These are phyloP conservation scores for Amphimedon queenslandica DNA, from an alignment of 37 sponge, comb jelly and placozoan species.

Conservation along the genomic window DNA sequence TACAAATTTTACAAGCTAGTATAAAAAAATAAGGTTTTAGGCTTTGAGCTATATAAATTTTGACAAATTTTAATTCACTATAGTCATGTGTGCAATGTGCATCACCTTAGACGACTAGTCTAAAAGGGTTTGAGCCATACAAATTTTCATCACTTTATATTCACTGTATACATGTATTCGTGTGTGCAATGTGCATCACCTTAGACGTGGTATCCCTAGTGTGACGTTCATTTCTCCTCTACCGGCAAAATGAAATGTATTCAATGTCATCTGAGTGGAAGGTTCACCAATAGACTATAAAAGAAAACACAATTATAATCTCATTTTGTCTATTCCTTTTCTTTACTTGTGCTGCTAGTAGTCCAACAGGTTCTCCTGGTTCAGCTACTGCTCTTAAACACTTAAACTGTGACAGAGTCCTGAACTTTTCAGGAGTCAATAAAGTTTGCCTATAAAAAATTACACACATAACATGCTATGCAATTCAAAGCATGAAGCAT, in stretches of 20 bases:
- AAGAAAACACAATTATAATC: neutral
- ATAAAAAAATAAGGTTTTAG: no score
- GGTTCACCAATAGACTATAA: slow-evolving; percentile 92
- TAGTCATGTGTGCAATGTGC: neutral
- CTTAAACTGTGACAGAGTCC: slow-evolving; percentile 63
- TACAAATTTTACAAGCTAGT: neutral
- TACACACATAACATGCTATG: neutral
- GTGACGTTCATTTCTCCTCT: slow-evolving; percentile 99
- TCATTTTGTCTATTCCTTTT: neutral
- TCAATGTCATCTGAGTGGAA: slow-evolving; percentile 98
- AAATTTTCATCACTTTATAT: neutral
- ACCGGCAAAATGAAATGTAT: slow-evolving; percentile 99
- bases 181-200: slow-evolving; percentile 22
- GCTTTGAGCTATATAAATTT: neutral
- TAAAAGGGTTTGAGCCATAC: neutral
- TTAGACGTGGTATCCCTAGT: slow-evolving; percentile 93
- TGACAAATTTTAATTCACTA: neutral
- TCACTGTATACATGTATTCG: neutral
- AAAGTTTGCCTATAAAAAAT: neutral
- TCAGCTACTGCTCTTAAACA: slow-evolving; percentile 72
- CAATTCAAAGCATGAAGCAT: neutral
- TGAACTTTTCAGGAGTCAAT: slow-evolving; percentile 69
- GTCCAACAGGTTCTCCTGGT: slow-evolving; percentile 94
- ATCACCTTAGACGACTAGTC: slow-evolving; percentile 79
- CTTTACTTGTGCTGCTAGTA: slow-evolving; percentile 87